Conservation (phyloP, 2,888 invertebrate species). For the Spilarctia lutea region DNA sequence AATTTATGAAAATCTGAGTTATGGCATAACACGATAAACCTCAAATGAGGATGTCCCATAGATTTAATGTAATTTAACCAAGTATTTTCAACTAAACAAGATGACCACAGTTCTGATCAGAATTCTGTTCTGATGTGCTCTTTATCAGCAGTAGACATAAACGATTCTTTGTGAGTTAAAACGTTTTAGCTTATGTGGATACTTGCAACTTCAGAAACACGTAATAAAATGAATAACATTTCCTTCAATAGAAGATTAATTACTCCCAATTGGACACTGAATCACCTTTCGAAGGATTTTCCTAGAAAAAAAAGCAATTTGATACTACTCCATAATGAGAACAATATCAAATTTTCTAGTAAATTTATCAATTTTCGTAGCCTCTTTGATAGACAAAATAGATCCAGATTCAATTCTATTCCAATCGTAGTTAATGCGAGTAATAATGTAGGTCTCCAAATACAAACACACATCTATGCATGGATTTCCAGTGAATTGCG, state of each 20-base stretch:
- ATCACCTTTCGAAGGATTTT: too few relatives aligned
- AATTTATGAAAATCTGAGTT: background rate
- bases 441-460: slow-evolving; percentile 10
- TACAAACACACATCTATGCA: slow-evolving; percentile 13
- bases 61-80: background rate
- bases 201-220: too few relatives aligned
- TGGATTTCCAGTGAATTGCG: slow-evolving; percentile 21
- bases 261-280: background rate
- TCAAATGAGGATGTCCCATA: background rate
- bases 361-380: background rate
- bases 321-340: too few relatives aligned
- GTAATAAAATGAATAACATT: background rate
- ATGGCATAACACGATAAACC: background rate
- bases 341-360: background rate
- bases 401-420: slow-evolving; percentile 30
- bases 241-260: background rate
- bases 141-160: too few relatives aligned
- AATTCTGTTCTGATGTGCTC: background rate
- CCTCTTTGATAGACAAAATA: slow-evolving; percentile 24
- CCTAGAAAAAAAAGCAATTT: too few relatives aligned
- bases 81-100: background rate
- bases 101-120: background rate
- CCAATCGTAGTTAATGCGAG: slow-evolving; percentile 30
- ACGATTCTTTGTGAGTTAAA: too few relatives aligned
- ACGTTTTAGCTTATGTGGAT: too few relatives aligned